Conservation (phyloP, 1,140 invertebrate species). For the Ceratina australensis region DNA sequence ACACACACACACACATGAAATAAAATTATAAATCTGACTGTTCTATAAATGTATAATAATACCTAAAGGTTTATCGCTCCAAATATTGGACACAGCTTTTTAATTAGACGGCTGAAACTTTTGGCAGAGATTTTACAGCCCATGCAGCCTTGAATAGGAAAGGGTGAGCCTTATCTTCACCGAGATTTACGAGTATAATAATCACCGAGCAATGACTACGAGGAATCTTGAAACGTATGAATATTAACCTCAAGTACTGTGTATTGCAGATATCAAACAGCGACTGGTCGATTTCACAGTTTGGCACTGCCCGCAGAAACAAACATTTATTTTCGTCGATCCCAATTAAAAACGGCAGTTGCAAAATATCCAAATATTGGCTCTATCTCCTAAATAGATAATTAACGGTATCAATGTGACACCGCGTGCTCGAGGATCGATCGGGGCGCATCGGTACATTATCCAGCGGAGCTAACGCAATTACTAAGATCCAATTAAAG, state of each 20-base stretch:
- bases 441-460: neutral
- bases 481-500: neutral
- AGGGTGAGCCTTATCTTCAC: neutral
- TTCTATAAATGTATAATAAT: too few species aligned
- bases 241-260: neutral
- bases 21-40: too few species aligned
- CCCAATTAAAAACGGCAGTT: too few species aligned
- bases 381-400: neutral
- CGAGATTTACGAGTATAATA: neutral
- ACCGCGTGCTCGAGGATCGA: too few species aligned
- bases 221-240: neutral
- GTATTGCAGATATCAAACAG: neutral
- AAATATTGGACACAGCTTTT: too few species aligned
- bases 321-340: neutral
- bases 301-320: too few species aligned
- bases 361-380: neutral
- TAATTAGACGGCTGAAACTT: too few species aligned
- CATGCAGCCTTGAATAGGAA: too few species aligned
- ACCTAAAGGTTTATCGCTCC: too few species aligned
- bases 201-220: neutral
- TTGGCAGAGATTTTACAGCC: too few species aligned
- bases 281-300: neutral
- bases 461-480: neutral
- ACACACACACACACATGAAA: too few species aligned
- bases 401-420: too few species aligned